These are phyloP conservation scores for Callosobruchus maculatus DNA, from an alignment of 2,888 invertebrate genomes.

Conservation along the genomic window DNA sequence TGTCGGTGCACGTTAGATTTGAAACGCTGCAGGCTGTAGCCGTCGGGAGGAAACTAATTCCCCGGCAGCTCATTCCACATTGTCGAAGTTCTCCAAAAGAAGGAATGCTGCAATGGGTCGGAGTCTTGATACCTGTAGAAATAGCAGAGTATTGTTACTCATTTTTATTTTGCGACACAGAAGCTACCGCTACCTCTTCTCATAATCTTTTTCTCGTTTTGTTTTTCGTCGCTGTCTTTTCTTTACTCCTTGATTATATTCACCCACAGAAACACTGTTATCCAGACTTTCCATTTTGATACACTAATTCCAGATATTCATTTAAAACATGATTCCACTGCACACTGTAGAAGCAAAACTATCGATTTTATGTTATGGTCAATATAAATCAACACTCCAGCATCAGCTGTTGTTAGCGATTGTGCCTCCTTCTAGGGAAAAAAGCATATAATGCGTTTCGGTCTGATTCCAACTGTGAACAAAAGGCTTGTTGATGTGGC, in stretches of 20 bases:
- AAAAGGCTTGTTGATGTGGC: too few relatives aligned
- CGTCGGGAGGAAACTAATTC: too few relatives aligned
- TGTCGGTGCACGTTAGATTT: too few relatives aligned
- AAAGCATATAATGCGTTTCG: not conserved
- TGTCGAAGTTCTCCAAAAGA: too few relatives aligned
- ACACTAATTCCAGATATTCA: not conserved
- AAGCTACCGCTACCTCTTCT: constrained; percentile 6
- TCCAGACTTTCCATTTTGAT: constrained; percentile 2
- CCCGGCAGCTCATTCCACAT: too few relatives aligned
- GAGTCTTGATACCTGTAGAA: constrained; percentile 3
- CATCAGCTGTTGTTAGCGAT: not conserved
- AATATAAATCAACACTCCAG: not conserved
- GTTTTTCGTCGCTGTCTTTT: not conserved
- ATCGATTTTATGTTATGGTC: not conserved
- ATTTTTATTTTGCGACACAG: constrained; percentile 3
- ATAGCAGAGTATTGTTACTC: not conserved
- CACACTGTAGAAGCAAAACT: too few relatives aligned
- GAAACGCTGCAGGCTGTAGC: too few relatives aligned
- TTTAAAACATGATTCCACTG: too few relatives aligned
- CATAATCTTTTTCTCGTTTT: constrained; percentile 8
- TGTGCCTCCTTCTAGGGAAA: not conserved
- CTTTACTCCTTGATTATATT: not conserved
- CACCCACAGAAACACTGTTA: constrained; percentile 1
- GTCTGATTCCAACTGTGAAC: too few relatives aligned
- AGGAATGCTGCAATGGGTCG: not conserved